A percentile compares a stretch with the other conserved stretches of the same genome.
phyloP scores from a whole-genome alignment of 2,888 invertebrate species.

The Pollenia amentaria region DNA sequence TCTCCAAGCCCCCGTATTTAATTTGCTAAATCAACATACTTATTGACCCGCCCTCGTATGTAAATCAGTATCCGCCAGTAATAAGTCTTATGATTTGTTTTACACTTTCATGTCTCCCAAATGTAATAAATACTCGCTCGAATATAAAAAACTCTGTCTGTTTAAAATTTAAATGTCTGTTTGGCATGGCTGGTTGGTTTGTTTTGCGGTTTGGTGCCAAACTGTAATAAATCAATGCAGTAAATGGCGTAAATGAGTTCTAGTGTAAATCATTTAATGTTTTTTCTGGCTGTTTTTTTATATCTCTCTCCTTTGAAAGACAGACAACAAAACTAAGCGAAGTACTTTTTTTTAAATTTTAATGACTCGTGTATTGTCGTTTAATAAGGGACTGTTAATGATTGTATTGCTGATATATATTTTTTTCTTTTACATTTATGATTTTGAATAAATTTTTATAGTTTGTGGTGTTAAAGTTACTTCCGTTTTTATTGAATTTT shows the following conservation, averaged over 20 bases:
- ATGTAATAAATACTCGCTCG: constrained; percentile 36
- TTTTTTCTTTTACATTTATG: constrained; percentile 30
- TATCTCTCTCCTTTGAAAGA: not conserved
- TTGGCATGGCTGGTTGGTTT: constrained; percentile 51
- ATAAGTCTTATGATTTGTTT: constrained; percentile 58
- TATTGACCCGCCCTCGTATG: no score
- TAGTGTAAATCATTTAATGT: constrained; percentile 76
- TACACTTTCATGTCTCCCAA: constrained; percentile 45
- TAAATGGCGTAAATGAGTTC: constrained; percentile 77
- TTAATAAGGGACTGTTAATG: constrained; percentile 49
- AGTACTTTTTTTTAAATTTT: not conserved
- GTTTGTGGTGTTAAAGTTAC: constrained; percentile 43
- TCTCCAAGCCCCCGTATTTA: no score
- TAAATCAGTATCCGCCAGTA: constrained; percentile 1
- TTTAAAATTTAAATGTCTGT: constrained; percentile 3
- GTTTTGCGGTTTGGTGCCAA: constrained; percentile 69
- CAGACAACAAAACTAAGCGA: constrained; percentile 30
- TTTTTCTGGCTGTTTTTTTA: constrained; percentile 28
- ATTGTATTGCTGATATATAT: constrained; percentile 57
- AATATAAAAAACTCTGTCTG: constrained; percentile 23
- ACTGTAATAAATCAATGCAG: constrained; percentile 76
- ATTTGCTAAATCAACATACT: no score
- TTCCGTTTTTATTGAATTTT: constrained; percentile 41
- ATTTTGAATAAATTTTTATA: constrained; percentile 49
- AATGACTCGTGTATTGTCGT: constrained; percentile 42